Conservation (phyloP, 2,113 vertebrate genomes). For the Athene noctua region DNA sequence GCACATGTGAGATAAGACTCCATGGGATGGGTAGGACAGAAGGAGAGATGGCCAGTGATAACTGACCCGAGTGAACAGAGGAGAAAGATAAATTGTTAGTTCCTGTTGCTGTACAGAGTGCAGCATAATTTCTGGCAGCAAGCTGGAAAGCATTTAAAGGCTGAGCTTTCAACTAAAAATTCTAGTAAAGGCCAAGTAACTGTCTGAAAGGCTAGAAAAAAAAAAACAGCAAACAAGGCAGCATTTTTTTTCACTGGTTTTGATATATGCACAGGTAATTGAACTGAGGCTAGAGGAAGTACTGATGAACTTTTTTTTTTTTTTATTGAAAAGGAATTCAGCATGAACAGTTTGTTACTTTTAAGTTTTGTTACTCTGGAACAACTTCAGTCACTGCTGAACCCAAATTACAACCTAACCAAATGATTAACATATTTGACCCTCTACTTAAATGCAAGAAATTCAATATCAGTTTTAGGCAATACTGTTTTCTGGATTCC, state of each 20-base stretch:
- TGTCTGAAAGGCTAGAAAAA: background rate
- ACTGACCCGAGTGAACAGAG: background rate
- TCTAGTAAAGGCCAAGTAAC: background rate
- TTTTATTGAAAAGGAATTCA: background rate
- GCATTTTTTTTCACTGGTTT: background rate
- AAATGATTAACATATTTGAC: background rate
- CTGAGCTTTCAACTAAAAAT: conserved; percentile 3
- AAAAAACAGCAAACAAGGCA: background rate
- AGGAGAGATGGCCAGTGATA: background rate
- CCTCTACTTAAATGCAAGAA: background rate
- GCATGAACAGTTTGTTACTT: background rate
- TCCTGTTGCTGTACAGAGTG: background rate
- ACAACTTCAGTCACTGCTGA: background rate
- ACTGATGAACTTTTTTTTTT: background rate
- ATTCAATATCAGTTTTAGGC: background rate
- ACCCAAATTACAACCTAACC: background rate
- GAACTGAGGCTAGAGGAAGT: background rate
- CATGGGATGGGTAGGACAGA: background rate
- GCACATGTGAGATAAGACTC: background rate
- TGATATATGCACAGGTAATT: background rate
- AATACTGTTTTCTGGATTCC: background rate
- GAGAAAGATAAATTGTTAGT: background rate
- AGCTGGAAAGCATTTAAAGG: background rate
- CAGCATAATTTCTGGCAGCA: background rate
- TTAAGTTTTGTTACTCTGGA: background rate